Evolutionary conservation across 2,797 vertebrate genomes (phyloP).

Genomic region (Ispidina lecontei): DNA sequence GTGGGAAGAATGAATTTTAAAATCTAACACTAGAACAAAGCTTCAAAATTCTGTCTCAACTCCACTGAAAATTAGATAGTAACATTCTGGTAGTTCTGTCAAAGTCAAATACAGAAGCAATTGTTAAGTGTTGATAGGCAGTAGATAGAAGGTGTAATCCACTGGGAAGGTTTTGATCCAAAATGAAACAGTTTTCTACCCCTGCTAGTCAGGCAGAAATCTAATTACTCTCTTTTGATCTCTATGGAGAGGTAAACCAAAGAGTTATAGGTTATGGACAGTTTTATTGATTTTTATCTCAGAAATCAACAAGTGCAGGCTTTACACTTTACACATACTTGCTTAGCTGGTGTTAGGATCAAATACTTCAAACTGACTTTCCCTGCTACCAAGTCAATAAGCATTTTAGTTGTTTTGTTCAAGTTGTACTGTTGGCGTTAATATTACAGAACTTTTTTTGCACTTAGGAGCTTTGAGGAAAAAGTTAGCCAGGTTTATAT

Average conservation of each 20-base stretch:
- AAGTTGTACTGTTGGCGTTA: slow-evolving; percentile 50
- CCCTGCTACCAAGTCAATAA: slow-evolving; percentile 72
- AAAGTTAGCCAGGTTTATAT: background rate
- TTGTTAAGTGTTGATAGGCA: slow-evolving; percentile 74
- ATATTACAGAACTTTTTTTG: slow-evolving; percentile 57
- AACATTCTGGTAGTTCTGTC: slow-evolving; percentile 73
- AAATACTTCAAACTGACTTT: slow-evolving; percentile 76
- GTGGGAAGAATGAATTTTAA: slow-evolving; percentile 51
- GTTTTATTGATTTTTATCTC: slow-evolving; percentile 80
- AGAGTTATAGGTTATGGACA: slow-evolving; percentile 76
- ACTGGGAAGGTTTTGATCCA: slow-evolving; percentile 77
- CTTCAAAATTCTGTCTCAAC: slow-evolving; percentile 34
- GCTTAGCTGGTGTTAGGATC: slow-evolving; percentile 77
- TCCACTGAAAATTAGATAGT: slow-evolving; percentile 64
- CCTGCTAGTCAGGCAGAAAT: slow-evolving; percentile 81
- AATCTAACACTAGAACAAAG: slow-evolving; percentile 56
- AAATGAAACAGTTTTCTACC: slow-evolving; percentile 78
- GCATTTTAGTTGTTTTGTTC: slow-evolving; percentile 74
- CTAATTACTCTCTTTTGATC: slow-evolving; percentile 80
- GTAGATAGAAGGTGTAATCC: slow-evolving; percentile 70
- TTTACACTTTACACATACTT: slow-evolving; percentile 78
- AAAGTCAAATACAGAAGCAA: slow-evolving; percentile 75
- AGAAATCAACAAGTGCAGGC: slow-evolving; percentile 78
- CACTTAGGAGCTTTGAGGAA: background rate
- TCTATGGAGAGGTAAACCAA: slow-evolving; percentile 75